Base-by-base conservation (phyloP, 2,113 vertebrate genomes). In the Romanogobio albipinnatus region DNA sequence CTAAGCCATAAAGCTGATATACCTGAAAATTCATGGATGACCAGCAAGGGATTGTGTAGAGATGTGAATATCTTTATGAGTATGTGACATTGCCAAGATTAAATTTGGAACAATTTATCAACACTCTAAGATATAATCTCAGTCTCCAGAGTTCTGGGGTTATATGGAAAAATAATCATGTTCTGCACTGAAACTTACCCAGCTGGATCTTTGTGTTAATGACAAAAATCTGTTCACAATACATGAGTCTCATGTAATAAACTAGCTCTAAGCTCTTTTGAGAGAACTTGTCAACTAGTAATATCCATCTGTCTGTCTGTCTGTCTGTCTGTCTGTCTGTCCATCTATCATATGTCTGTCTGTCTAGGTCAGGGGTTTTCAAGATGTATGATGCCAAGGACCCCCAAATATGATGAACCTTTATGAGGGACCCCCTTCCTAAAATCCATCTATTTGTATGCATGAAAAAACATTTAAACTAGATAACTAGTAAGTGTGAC, bases 111-210 rank as follows among this genome's bases (percentile, higher is more conserved):
- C 22, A 43, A 78, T 78, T 59, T 43, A 78, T 59, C 56, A 58
- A 59, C 33, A 61, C 11, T 73, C 22, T 24, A 47, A 45, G 56
- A 78, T 78, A 59, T 43, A 78, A 78, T 78, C 33, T 39, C 33
- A n/a, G 22, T 78, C 76, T 78, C 76, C 36, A 58, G 76, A 59
- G 76, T 59, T 58, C 22, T 78, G 76, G 43, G 76, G 76, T 78
- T 78, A 59, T 78, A 78, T 43, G 76, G 26, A 78, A 78, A 78
- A 59, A 77, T 76, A 59, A 77, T 77, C 33, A 78, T 24, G 76
- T 59, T 36, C 33, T 13, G 24, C 51, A n/a, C 49, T 29, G 47
- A 43, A 39, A 78, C 13, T 78, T 78, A 36, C 76, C 76, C 53
- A 78, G 76, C 76, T 78, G 76, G 76, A 59, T 59, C 33, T 43